A percentile compares a stretch with the other conserved stretches of the same genome.
Conservation (phyloP, 2,888 invertebrate species). For the Limnephilus rhombicus region DNA sequence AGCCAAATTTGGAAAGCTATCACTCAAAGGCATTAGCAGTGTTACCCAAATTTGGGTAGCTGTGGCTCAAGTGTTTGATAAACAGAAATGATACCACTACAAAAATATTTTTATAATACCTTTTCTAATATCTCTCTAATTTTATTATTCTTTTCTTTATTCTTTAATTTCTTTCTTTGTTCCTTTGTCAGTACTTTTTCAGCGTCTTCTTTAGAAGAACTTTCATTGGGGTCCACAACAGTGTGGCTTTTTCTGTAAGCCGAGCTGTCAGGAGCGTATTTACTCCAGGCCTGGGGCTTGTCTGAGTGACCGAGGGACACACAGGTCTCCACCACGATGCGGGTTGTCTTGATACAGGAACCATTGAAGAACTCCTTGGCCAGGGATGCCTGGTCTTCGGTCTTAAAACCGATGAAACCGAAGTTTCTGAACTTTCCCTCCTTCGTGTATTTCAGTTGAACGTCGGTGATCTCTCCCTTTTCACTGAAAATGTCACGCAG, state of each 20-base stretch:
- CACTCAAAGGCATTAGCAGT: too few relatives aligned
- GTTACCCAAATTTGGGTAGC: too few relatives aligned
- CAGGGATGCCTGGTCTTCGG: constrained; percentile 85
- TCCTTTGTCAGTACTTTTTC: constrained; percentile 68
- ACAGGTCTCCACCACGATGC: constrained; percentile 88
- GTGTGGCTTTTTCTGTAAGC: constrained; percentile 79
- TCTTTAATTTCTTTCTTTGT: constrained; percentile 68
- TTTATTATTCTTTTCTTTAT: constrained; percentile 75
- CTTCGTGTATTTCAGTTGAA: constrained; percentile 94
- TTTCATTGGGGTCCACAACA: constrained; percentile 69
- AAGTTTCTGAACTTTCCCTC: constrained; percentile 96
- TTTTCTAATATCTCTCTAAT: constrained; percentile 83
- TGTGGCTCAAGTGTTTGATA: too few relatives aligned
- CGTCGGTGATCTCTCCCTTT: constrained; percentile 94
- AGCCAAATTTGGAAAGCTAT: too few relatives aligned
- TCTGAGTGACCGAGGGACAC: constrained; percentile 80
- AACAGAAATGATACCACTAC: neutral
- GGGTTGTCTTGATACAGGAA: constrained; percentile 89
- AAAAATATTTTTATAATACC: constrained; percentile 70
- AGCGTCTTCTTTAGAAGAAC: constrained; percentile 67
- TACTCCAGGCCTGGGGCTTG: constrained; percentile 96
- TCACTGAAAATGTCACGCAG: constrained; percentile 86
- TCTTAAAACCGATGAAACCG: constrained; percentile 94
- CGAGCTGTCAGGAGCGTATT: constrained; percentile 89
- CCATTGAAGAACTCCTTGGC: constrained; percentile 90